Conservation (phyloP, 2,113 vertebrate genomes). For the Strix uralensis region DNA sequence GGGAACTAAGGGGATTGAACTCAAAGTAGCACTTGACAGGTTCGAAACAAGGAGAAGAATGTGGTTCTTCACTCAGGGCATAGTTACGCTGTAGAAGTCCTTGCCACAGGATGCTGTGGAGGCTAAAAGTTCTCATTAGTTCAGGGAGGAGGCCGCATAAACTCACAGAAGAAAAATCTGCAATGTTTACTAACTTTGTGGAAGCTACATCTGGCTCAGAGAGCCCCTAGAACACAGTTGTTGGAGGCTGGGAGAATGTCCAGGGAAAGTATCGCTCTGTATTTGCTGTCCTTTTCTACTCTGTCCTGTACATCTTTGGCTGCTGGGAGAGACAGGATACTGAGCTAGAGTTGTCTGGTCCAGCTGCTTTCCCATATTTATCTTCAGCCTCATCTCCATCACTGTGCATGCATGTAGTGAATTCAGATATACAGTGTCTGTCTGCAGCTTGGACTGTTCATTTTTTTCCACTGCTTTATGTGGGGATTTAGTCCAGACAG, state of each 20-base stretch:
- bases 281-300: not conserved
- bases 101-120: not conserved
- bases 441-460: not conserved
- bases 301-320: not conserved
- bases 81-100: not conserved
- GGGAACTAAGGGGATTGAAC: not conserved
- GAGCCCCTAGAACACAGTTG: not conserved
- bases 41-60: not conserved
- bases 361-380: not conserved
- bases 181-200: not conserved
- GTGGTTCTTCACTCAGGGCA: not conserved
- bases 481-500: not conserved
- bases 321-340: not conserved
- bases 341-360: not conserved
- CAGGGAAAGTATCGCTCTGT: not conserved
- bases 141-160: not conserved
- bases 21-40: not conserved
- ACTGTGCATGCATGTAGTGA: not conserved
- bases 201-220: not conserved
- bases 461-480: not conserved
- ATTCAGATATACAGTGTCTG: not conserved
- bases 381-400: not conserved
- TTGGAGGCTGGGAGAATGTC: not conserved
- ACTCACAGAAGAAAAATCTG: not conserved
- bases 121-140: not conserved